Conservation (phyloP, 2,113 vertebrate genomes). For the zebrafish (Danio rerio) region GRCz12tu NC_133196.1:22501001-22501500, state of each 20-base stretch:
- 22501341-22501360: no score
- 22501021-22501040: slow-evolving; percentile 46
- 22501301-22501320: no score
- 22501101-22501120: not conserved
- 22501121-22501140: not conserved
- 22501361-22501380: no score
- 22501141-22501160: not conserved
- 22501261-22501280: no score
- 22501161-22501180: slow-evolving; percentile 5
- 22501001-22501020: slow-evolving; percentile 12
- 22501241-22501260: not conserved
- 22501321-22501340: no score
- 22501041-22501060: slow-evolving; percentile 56
- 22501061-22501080: slow-evolving; percentile 10
- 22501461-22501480: no score
- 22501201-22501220: slow-evolving; percentile 40
- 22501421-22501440: no score
- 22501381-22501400: no score
- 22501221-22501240: not conserved
- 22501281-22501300: no score
- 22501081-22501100: not conserved
- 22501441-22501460: no score
- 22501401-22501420: no score
- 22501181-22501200: not conserved
- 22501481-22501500: no score